Percentiles rank a stretch among this genome's conserved stretches.
Evolutionary conservation across 2,797 vertebrate genomes (phyloP).

Genomic region (Alauda arvensis): DNA sequence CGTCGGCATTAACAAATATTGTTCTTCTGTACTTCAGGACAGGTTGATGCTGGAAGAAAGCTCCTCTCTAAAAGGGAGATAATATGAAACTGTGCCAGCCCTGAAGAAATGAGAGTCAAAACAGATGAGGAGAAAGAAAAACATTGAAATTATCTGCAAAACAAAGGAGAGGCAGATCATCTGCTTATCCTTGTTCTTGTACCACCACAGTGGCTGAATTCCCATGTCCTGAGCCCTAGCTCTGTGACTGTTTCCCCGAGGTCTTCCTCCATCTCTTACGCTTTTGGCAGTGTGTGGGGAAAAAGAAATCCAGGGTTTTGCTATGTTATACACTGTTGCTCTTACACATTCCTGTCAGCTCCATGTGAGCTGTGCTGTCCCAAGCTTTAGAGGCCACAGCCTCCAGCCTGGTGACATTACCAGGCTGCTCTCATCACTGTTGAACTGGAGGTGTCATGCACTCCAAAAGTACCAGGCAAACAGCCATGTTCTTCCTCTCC

Average conservation of each 20-base stretch:
- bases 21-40: neutral
- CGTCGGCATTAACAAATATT: neutral
- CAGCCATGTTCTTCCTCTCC: neutral
- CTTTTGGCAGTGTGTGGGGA: neutral
- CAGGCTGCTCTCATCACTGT: neutral
- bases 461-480: neutral
- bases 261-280: neutral
- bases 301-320: neutral
- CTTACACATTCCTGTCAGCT: neutral
- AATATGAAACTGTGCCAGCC: neutral
- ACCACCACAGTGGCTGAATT: neutral
- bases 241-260: neutral
- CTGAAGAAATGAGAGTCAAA: neutral
- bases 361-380: neutral
- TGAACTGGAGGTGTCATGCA: neutral
- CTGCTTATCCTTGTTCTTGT: neutral
- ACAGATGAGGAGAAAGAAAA: neutral
- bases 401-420: neutral
- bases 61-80: neutral
- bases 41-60: neutral
- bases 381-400: neutral
- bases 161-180: neutral
- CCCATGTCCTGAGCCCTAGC: neutral
- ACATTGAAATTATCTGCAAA: neutral
- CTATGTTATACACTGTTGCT: neutral